Evolutionary conservation across 2,888 invertebrate genomes (phyloP).

Genomic region (Synanthedon tipuliformis): DNA sequence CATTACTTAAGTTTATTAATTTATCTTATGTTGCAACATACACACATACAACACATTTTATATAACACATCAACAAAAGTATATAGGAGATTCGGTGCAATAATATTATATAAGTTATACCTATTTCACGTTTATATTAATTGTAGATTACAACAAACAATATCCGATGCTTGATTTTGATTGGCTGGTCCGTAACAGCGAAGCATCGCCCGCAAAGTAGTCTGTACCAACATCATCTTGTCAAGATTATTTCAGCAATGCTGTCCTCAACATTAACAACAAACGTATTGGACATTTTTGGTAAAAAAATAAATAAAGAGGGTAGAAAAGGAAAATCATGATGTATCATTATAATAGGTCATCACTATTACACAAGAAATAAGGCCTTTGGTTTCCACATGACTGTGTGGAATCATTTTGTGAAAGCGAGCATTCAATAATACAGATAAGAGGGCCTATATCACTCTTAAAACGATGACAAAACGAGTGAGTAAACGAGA

Average conservation of each 20-base stretch:
- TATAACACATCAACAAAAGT: neutral
- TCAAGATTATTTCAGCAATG: constrained; percentile 36
- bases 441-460: too few relatives aligned
- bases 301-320: constrained; percentile 26
- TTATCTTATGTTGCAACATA: neutral
- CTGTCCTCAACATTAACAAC: constrained; percentile 23
- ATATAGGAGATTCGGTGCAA: neutral
- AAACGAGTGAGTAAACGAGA: too few relatives aligned
- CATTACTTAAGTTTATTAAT: too few relatives aligned
- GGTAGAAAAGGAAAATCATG: neutral
- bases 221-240: constrained; percentile 37
- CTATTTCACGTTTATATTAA: constrained; percentile 60
- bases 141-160: constrained; percentile 69
- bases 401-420: too few relatives aligned
- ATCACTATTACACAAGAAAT: too few relatives aligned
- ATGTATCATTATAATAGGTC: too few relatives aligned
- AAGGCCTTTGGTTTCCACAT: too few relatives aligned
- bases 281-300: constrained; percentile 24
- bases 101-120: constrained; percentile 14
- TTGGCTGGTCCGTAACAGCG: constrained; percentile 66
- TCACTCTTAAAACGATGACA: too few relatives aligned
- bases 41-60: neutral
- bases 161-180: constrained; percentile 71
- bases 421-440: too few relatives aligned
- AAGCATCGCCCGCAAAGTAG: constrained; percentile 51